phyloP scores from a whole-genome alignment of 2,797 vertebrate genomes.

The Argya squamiceps region DNA sequence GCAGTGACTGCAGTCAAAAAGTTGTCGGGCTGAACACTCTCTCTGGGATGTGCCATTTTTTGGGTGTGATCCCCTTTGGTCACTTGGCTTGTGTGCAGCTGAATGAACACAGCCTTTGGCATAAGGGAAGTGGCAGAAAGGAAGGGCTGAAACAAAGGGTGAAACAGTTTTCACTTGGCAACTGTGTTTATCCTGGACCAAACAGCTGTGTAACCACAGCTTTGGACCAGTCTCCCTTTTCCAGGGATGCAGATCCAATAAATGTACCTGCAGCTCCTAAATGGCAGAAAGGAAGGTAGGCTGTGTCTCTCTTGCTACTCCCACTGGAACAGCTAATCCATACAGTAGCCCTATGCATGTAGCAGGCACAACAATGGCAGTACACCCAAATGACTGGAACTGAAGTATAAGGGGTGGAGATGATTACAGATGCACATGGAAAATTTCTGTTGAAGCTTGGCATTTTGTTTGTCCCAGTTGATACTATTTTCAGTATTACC shows the following conservation, averaged over 20 bases:
- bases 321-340: neutral
- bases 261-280: neutral
- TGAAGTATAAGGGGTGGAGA: neutral
- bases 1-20: neutral
- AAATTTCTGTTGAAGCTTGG: neutral
- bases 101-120: neutral
- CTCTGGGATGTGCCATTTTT: neutral
- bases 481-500: neutral
- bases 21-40: neutral
- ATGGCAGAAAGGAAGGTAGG: neutral
- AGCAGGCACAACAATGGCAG: neutral
- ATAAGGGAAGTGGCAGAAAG: neutral
- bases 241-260: neutral
- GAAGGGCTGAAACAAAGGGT: neutral
- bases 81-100: neutral
- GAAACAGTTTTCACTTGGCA: neutral
- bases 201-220: neutral
- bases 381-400: neutral
- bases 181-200: neutral
- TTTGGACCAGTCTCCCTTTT: neutral
- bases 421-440: neutral
- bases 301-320: neutral
- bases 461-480: neutral
- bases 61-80: neutral
- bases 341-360: neutral